Base-by-base conservation (phyloP, 2,113 vertebrate species). In the Acrocephalus arundinaceus region DNA sequence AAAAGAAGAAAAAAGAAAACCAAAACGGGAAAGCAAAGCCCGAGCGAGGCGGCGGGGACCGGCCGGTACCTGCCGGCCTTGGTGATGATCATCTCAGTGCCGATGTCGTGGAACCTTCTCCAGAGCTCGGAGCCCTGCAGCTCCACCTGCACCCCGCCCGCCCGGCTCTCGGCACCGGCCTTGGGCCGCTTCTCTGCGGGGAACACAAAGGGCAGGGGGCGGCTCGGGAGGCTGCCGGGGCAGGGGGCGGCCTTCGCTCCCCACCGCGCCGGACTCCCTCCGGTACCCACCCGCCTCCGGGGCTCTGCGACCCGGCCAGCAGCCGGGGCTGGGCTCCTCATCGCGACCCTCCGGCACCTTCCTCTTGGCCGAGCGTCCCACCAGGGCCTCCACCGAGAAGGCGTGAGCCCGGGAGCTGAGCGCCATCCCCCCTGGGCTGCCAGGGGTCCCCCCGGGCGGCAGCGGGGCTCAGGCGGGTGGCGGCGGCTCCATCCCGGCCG, bases 81-180 rank as follows among this genome's bases (percentile, higher is more conserved):
- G 48, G 99, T 99, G 97, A 99, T 99, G 97, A 99, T 99, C 99
- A 99, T 99, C 95, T 99, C 99, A 9, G 99, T 99, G 45, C 99
- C 99, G 62, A 99, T 99, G 93, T 99, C 98, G 25, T 99, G 98
- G 91, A 99, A 99, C 70, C 99, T 98, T 92, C 98, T 98, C 99
- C 99, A 99, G 94, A 99, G 97, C 70, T 99, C 99, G 4, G 98
- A 98, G 20, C 99, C 99, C 96, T 99, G 99, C 93, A 99, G 98
- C 63, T 99, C 99, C 48, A 99, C 97, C 35, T 98, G 98, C 75
- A 98, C 97, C 45, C 96, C 92, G 37, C 95, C 89, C 35, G 92
- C 68, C 68, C 88, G 77, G 71, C 23, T 72, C 85, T 96, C 96
- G 31, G 77, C 79, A 7, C 94, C 94, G 41, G 75, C 86, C 81